Conservation (phyloP, 1,140 invertebrate genomes). For the Chymomyza costata region DNA sequence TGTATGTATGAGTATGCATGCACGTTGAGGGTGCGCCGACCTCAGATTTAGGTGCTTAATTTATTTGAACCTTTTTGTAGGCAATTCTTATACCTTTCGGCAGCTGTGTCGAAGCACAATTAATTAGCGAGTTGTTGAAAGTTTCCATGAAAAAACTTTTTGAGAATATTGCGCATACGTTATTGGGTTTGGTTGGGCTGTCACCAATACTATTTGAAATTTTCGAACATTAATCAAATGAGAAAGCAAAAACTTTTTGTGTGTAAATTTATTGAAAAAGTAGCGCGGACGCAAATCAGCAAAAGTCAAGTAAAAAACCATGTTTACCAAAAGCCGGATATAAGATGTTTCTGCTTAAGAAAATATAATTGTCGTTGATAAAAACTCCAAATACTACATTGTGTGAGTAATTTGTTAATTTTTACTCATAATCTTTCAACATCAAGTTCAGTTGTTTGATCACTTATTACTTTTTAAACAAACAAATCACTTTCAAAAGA, state of each 20-base stretch:
- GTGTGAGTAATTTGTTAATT: too few relatives aligned
- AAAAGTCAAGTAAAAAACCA: too few relatives aligned
- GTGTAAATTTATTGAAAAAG: background rate
- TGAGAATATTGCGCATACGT: constrained; percentile 51
- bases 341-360: too few relatives aligned
- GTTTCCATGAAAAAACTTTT: constrained; percentile 33
- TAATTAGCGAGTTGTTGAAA: constrained; percentile 46
- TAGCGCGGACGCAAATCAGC: too few relatives aligned
- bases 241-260: constrained; percentile 25
- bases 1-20: constrained; percentile 6
- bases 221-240: constrained; percentile 58
- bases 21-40: constrained; percentile 28
- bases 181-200: too few relatives aligned
- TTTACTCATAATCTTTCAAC: too few relatives aligned
- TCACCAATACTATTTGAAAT: constrained; percentile 37
- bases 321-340: too few relatives aligned
- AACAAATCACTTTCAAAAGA: too few relatives aligned
- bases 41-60: constrained; percentile 28
- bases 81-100: constrained; percentile 47
- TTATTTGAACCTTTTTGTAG: constrained; percentile 44
- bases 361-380: too few relatives aligned
- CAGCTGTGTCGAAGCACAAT: constrained; percentile 44
- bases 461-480: too few relatives aligned
- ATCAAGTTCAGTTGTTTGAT: too few relatives aligned
- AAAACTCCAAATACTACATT: too few relatives aligned